Conservation (phyloP, 2,797 vertebrate species). For the Mergus octosetaceus region DNA sequence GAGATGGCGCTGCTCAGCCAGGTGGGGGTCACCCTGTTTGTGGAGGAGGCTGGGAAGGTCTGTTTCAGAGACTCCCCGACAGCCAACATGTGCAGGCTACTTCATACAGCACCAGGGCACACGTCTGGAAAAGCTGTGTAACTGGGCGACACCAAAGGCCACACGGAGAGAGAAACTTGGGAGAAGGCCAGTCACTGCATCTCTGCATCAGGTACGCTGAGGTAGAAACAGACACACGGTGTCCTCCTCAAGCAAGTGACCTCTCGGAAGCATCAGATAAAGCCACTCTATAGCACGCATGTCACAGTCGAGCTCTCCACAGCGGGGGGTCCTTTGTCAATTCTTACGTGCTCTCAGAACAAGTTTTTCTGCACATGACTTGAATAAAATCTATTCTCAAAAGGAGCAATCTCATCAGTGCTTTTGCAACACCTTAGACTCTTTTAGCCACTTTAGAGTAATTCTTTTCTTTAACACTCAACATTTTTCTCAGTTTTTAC, state of each 20-base stretch:
- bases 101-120: background rate
- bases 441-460: background rate
- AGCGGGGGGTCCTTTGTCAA: background rate
- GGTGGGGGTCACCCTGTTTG: background rate
- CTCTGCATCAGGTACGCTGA: background rate
- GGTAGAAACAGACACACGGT: background rate
- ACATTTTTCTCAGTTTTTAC: background rate
- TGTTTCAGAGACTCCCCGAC: background rate
- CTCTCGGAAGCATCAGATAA: background rate
- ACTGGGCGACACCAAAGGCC: background rate
- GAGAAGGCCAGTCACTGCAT: background rate
- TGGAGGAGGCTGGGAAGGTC: background rate
- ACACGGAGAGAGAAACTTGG: accelerated
- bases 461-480: background rate
- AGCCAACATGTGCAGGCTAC: background rate
- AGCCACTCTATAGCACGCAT: background rate
- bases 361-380: background rate
- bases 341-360: background rate
- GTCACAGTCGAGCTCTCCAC: background rate
- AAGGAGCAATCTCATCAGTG: background rate
- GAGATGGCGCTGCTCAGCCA: background rate
- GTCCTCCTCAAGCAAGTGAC: background rate
- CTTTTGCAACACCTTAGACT: background rate
- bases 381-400: background rate
- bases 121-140: accelerated